Percentiles rank a stretch among this genome's conserved stretches.
Conservation (phyloP, 1,140 invertebrate genomes). For the Acromyrmex heyeri region DNA sequence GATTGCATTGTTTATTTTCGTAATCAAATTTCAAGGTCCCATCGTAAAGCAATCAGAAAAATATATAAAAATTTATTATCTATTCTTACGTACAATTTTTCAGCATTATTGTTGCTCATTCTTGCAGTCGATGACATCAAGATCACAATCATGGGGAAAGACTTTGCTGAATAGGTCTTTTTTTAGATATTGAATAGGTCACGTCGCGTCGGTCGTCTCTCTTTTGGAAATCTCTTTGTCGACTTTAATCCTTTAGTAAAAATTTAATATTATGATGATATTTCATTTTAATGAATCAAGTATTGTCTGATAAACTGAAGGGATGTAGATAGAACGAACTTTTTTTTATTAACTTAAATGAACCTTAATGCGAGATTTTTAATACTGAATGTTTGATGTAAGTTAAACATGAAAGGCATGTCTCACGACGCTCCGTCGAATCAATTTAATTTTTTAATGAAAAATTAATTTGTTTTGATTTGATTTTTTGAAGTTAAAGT, state of each 20-base stretch:
- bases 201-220: neutral
- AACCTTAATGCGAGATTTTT: neutral
- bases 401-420: neutral
- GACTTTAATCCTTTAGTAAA: neutral
- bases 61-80: neutral
- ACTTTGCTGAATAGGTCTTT: neutral
- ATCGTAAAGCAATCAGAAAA: neutral
- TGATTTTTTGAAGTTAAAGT: neutral
- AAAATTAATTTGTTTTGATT: neutral
- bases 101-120: neutral
- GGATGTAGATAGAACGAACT: neutral
- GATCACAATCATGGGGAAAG: neutral
- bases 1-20: neutral
- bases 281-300: neutral
- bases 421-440: neutral
- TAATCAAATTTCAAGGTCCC: neutral
- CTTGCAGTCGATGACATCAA: neutral
- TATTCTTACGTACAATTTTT: neutral
- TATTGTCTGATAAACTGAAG: neutral
- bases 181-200: neutral
- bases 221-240: conserved; percentile 4
- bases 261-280: neutral
- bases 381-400: conserved; percentile 6
- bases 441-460: neutral
- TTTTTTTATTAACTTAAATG: neutral